Base-by-base conservation (phyloP, 1,140 invertebrate genomes). In the Hyles euphorbiae region DNA sequence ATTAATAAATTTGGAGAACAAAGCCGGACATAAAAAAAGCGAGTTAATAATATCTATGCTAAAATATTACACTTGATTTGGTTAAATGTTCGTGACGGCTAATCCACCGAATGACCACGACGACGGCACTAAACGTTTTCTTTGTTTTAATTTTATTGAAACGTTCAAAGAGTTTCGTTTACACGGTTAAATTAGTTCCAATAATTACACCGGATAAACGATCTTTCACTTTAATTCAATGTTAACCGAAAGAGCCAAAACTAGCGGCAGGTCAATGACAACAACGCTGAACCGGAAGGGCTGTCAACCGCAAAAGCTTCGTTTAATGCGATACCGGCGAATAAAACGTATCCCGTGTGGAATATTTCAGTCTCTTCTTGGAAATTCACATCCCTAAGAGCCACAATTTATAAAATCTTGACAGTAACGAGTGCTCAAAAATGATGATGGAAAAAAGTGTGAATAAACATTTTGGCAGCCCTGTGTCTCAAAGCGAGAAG, bases 401-500 rank as follows among this genome's bases (percentile, higher is more conserved):
- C 8, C 36, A 40, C 36, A 40, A 40, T 40, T 40, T 5, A 54
- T 48, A 11, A 10, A 9, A 10, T n/a, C n/a, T 8, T 48, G 46
- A 48, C 46, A 22, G 5, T 22, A 48, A 22, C 46, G 10, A 11
- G 46, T 48, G n/a, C 5, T 11, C 46, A 5, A n/a, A 11, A 10
- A n/a, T n/a, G 7, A 10, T 48, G n/a, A 22, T 5, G 46, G 5
- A 48, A 11, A 48, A 48, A 48, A 48, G 5, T n/a, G n/a, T 5
- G 5, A 22, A 5, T 48, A 11, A 40, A 40, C 8, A 40, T 50
- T 49, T 54, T 50, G 62, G 53, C 62, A 70, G 52, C 57, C 66
- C 65, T 67, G 55, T 43, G 12, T 48, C 48, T 49, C 47, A 51
- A 56, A 57, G 46, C 58, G 62, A 57, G 50, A 70, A 74, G 68